Evolutionary conservation across 2,113 vertebrate genomes (phyloP).

Genomic region (Hemiscyllium ocellatum): DNA sequence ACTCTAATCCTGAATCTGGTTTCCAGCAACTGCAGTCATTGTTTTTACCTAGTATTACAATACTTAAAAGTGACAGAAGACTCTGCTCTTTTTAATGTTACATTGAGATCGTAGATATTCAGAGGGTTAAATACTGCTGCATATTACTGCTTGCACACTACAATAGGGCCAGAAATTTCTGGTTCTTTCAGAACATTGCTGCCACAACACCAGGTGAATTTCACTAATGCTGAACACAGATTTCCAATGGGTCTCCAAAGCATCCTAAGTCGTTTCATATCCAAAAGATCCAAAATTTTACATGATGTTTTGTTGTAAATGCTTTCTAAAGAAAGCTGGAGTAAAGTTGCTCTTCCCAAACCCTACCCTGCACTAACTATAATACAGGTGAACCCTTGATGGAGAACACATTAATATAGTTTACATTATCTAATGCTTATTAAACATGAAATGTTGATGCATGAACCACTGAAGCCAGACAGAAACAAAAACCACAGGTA

Average conservation of each 20-base stretch:
- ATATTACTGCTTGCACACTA: neutral
- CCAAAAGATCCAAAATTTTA: neutral
- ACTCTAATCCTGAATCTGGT: too few species aligned
- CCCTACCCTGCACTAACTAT: neutral
- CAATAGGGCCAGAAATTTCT: neutral
- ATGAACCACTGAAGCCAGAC: too few species aligned
- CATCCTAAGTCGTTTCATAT: neutral
- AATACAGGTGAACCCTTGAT: neutral
- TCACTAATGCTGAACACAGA: neutral
- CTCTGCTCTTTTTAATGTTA: neutral
- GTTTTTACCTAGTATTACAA: neutral
- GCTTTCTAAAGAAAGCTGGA: neutral
- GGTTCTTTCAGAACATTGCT: neutral
- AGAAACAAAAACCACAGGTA: too few species aligned
- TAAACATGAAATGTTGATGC: neutral
- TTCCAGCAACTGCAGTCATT: too few species aligned
- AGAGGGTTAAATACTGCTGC: neutral
- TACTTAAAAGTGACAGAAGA: neutral
- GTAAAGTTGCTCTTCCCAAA: neutral
- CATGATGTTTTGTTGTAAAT: neutral
- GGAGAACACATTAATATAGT: neutral
- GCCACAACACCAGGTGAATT: neutral
- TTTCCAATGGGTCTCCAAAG: neutral
- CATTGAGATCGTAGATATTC: neutral
- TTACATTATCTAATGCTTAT: neutral